phyloP scores from a whole-genome alignment of 2,797 vertebrate species.

The Borostomias antarcticus region DNA sequence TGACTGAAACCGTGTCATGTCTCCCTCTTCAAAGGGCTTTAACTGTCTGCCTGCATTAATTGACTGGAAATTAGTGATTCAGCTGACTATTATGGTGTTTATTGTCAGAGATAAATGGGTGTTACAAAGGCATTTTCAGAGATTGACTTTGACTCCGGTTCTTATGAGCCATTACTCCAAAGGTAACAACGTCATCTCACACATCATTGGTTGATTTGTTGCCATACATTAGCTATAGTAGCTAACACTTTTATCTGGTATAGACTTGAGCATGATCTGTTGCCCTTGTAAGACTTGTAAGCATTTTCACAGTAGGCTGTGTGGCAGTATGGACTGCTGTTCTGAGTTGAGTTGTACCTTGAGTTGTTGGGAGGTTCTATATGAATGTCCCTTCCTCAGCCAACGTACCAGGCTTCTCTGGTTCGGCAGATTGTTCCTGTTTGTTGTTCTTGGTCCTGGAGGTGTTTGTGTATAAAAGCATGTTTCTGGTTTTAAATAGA shows the following conservation, averaged over 20 bases:
- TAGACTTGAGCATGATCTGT: not conserved
- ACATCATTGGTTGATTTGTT: not conserved
- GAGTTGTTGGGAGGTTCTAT: conserved; percentile 45
- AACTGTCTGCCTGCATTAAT: conserved; percentile 57
- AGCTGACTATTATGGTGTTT: conserved; percentile 42
- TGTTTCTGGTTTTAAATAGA: conserved; percentile 75
- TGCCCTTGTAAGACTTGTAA: not conserved
- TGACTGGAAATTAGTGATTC: conserved; percentile 42
- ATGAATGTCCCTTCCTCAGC: conserved; percentile 53
- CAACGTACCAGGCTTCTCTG: conserved; percentile 42
- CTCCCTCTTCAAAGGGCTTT: conserved; percentile 64
- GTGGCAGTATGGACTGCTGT: not conserved
- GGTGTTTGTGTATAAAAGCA: conserved; percentile 76
- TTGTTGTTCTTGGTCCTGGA: conserved; percentile 63
- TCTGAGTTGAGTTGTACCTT: conserved; percentile 26
- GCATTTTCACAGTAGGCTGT: not conserved
- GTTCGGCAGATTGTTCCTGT: conserved; percentile 65
- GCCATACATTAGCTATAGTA: not conserved
- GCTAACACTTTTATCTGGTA: not conserved
- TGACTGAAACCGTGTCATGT: conserved; percentile 40
- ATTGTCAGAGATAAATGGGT: conserved; percentile 28
- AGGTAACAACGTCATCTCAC: not conserved
- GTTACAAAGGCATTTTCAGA: conserved; percentile 40
- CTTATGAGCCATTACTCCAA: conserved; percentile 4
- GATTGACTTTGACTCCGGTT: not conserved